These are phyloP conservation scores for Pygoscelis antarcticus DNA, from an alignment of 2,113 vertebrate species.

Conservation along the genomic window DNA sequence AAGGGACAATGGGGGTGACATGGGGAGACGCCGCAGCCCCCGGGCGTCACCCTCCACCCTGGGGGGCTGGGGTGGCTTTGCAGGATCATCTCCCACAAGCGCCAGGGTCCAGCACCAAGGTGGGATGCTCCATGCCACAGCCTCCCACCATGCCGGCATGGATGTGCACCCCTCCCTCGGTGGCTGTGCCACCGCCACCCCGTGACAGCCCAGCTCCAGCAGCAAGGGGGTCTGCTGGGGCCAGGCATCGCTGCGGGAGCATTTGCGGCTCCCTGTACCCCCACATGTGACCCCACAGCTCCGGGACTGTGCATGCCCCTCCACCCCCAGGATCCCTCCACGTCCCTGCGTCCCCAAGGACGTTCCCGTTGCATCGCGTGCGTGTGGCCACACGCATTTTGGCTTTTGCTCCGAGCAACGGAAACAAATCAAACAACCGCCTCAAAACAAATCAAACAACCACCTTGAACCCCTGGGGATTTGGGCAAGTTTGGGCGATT, in stretches of 20 bases:
- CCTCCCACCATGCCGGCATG: fast-evolving
- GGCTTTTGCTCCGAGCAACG: background rate
- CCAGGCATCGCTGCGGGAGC: background rate
- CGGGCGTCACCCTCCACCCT: fast-evolving
- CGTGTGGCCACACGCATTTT: fast-evolving
- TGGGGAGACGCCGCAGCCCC: background rate
- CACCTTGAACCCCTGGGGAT: background rate
- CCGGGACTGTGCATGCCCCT: fast-evolving
- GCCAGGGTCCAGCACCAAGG: fast-evolving
- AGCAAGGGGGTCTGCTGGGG: background rate
- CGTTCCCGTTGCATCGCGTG: background rate
- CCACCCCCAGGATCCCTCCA: background rate
- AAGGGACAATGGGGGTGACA: fast-evolving
- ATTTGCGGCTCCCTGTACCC: background rate
- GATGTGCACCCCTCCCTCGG: fast-evolving
- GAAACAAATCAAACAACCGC: background rate
- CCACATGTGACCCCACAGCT: background rate
- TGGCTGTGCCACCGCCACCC: background rate
- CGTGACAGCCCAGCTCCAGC: fast-evolving
- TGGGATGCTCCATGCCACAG: background rate
- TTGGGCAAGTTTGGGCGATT: background rate
- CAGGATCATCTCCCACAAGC: fast-evolving
- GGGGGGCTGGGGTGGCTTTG: background rate
- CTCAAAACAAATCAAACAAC: background rate
- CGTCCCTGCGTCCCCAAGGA: background rate